Percentiles rank a stretch among this genome's conserved stretches.
phyloP scores from a whole-genome alignment of 2,797 vertebrate genomes.

The Esox lucius region DNA sequence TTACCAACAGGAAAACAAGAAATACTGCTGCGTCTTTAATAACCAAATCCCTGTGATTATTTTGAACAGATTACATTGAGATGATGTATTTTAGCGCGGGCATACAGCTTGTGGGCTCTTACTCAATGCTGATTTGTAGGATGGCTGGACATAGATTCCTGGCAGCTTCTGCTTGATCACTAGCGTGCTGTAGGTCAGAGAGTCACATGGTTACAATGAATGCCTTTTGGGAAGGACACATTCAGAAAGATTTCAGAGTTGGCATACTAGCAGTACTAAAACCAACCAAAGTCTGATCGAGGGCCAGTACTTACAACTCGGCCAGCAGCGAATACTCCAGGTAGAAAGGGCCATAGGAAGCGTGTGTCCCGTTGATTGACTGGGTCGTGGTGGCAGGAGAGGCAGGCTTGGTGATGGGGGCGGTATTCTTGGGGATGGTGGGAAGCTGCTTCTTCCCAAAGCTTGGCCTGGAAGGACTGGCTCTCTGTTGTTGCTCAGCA shows the following conservation, averaged over 20 bases:
- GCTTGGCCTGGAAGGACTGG: constrained; percentile 82
- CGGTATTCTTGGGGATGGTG: constrained; percentile 86
- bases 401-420: constrained; percentile 88
- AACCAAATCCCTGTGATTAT: background rate
- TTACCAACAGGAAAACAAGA: background rate
- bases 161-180: constrained; percentile 97
- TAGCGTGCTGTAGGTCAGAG: constrained; percentile 81
- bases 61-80: background rate
- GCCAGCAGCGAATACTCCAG: constrained; percentile 97
- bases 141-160: constrained; percentile 97
- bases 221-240: background rate
- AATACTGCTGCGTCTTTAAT: too few relatives aligned
- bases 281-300: background rate
- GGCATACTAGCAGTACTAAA: too few relatives aligned
- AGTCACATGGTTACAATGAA: constrained; percentile 31
- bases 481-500: constrained; percentile 80
- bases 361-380: constrained; percentile 92
- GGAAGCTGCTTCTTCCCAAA: constrained; percentile 89
- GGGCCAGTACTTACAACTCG: constrained; percentile 87
- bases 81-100: background rate
- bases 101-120: constrained; percentile 59
- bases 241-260: too few relatives aligned
- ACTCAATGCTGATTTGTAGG: constrained; percentile 95
- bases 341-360: constrained; percentile 97
- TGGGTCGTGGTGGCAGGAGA: constrained; percentile 79